A percentile compares a stretch with the other conserved stretches of the same genome.
These are phyloP conservation scores for Caloenas nicobarica DNA, from an alignment of 2,113 vertebrate genomes.

Conservation along the genomic window DNA sequence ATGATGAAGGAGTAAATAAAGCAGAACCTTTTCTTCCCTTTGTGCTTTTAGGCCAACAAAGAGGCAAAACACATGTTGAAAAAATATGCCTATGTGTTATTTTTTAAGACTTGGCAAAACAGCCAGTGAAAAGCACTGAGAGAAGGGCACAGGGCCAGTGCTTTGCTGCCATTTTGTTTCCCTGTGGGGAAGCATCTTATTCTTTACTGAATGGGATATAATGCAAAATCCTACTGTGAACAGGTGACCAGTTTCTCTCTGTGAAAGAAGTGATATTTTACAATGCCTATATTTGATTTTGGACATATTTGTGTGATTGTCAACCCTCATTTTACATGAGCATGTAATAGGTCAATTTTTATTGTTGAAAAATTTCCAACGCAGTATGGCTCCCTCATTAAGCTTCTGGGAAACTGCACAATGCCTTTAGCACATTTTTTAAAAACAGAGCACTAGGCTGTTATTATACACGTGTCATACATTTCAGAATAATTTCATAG, in stretches of 20 bases:
- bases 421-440: constrained; percentile 11
- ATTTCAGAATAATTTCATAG: constrained; percentile 56
- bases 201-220: constrained; percentile 41
- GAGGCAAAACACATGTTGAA: constrained; percentile 49
- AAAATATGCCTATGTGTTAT: constrained; percentile 51
- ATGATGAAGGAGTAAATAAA: constrained; percentile 1
- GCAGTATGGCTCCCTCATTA: constrained; percentile 38
- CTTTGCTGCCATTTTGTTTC: constrained; percentile 56
- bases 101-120: constrained; percentile 61
- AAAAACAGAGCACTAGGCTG: constrained; percentile 2
- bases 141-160: constrained; percentile 39
- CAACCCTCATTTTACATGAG: constrained; percentile 45
- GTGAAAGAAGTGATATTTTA: constrained; percentile 60
- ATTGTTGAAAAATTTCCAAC: constrained; percentile 55
- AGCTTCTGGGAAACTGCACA: constrained; percentile 36
- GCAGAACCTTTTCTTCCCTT: constrained; percentile 18
- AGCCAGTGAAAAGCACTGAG: constrained; percentile 39
- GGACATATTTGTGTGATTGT: constrained; percentile 47
- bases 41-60: constrained; percentile 34
- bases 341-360: constrained; percentile 49
- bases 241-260: constrained; percentile 52
- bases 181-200: constrained; percentile 54
- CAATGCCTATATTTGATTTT: constrained; percentile 40
- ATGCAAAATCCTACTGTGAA: constrained; percentile 51
- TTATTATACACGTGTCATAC: constrained; percentile 57